Evolutionary conservation across 35 echinoderm and acorn worm species (phyloP).

Genomic region (Lytechinus variegatus): DNA sequence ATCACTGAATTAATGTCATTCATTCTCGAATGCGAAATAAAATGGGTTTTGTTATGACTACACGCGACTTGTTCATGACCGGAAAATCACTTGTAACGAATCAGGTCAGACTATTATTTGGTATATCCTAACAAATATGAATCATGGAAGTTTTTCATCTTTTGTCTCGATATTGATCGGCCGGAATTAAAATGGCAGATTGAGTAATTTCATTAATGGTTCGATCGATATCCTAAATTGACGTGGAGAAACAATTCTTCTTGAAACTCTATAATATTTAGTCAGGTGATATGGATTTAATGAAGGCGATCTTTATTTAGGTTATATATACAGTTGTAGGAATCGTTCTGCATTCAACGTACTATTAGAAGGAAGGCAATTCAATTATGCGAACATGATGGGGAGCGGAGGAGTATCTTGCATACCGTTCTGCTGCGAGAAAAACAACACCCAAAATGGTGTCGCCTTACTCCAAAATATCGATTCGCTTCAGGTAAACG

Average conservation of each 20-base stretch:
- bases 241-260: background rate
- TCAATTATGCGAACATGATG: background rate
- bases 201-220: background rate
- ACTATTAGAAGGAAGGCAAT: background rate
- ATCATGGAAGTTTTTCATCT: too few species aligned
- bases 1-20: background rate
- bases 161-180: background rate
- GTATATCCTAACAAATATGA: background rate
- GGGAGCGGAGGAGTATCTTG: background rate
- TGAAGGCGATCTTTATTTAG: background rate
- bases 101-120: background rate
- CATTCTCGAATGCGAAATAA: background rate
- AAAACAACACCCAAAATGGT: background rate
- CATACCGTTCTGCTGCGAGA: background rate
- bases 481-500: background rate
- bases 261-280: background rate
- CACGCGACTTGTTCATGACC: background rate
- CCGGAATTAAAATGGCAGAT: background rate
- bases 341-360: background rate
- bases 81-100: background rate
- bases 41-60: background rate
- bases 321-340: background rate
- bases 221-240: background rate
- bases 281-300: background rate
- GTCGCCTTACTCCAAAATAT: conserved; percentile 18